Percentiles rank a stretch among this genome's conserved stretches.
These are phyloP conservation scores for Cylindroiulus punctatus DNA, from an alignment of 2,888 invertebrate species.

Conservation along the genomic window DNA sequence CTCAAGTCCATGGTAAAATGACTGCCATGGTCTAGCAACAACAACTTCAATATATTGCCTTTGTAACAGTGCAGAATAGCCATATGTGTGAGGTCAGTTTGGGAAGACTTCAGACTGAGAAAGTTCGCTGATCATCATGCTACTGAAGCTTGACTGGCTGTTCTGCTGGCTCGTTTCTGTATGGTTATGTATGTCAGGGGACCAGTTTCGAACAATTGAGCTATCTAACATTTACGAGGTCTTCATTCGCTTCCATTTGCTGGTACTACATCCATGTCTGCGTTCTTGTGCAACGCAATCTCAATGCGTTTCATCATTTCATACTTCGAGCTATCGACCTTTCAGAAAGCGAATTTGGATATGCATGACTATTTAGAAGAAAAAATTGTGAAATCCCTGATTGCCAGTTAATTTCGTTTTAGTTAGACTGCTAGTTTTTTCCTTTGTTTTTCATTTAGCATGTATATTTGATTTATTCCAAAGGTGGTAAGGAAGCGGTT, in stretches of 20 bases:
- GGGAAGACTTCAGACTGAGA: too few species aligned
- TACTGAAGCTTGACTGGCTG: too few species aligned
- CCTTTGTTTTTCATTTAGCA: conserved; percentile 41
- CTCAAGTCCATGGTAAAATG: too few species aligned
- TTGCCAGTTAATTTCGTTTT: not conserved
- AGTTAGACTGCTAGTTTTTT: not conserved
- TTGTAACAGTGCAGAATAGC: too few species aligned
- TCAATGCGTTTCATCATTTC: conserved; percentile 6
- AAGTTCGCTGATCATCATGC: too few species aligned
- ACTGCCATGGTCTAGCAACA: too few species aligned
- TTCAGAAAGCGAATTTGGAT: not conserved
- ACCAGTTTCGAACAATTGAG: too few species aligned
- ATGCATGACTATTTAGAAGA: not conserved
- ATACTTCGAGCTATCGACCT: conserved; percentile 8
- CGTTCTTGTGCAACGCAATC: not conserved
- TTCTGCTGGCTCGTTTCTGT: too few species aligned
- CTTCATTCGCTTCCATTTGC: not conserved
- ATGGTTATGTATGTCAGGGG: too few species aligned
- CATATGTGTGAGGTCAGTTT: too few species aligned
- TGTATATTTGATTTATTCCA: conserved; percentile 45
- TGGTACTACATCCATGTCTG: conserved; percentile 43
- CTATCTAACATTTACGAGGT: not conserved
- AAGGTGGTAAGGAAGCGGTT: conserved; percentile 49
- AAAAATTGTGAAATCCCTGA: not conserved
- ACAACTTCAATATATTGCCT: too few species aligned